Base-by-base conservation (phyloP, 2,888 invertebrate species). In the Thalpophila matura region DNA sequence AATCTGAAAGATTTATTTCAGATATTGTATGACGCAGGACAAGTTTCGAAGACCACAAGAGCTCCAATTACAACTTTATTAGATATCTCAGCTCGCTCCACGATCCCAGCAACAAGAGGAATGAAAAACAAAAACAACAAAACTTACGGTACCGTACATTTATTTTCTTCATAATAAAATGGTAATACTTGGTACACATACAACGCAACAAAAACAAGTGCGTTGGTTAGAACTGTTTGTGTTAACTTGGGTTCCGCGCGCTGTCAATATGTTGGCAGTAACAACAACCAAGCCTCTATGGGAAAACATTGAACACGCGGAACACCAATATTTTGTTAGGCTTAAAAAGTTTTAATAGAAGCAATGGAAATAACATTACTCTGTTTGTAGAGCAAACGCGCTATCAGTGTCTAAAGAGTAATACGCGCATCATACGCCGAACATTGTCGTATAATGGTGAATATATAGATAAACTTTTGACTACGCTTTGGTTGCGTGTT, bases 281-380 rank as follows among this genome's bases (percentile, higher is more conserved):
- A 77, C 45, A 77, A 69, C 68, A 66, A 51, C 38, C 66, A 53
- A 67, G 56, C 57, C 24, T 37, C 42, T 62, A 67, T 60, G 27
- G 31, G 31, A 60, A 65, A 75, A 65, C 67, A 80, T 59, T 61
- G 50, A 56, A 66, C 18, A 42, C 38, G 42, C 53, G 63, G 59
- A 67, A 68, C 58, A 61, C 40, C 65, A 70, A 79, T 79, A 79
- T 77, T 74, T 69, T 76, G 68, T 68, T 79, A 69, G 80, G 80
- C 80, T 84, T 78, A 77, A 74, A 80, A 86, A 85, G 80, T 86
- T 86, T 83, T 83, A 82, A 83, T 81, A 81, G 74, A 81, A 83
- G 51, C 60, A 59, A 82, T 73, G 72, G 68, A 56, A 73, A 76
- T 72, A 77, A 62, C 74, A 68, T 70, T 63, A 74, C 66, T 79